Conservation (phyloP, 2,113 vertebrate species). For the Alaudala cheleensis region DNA sequence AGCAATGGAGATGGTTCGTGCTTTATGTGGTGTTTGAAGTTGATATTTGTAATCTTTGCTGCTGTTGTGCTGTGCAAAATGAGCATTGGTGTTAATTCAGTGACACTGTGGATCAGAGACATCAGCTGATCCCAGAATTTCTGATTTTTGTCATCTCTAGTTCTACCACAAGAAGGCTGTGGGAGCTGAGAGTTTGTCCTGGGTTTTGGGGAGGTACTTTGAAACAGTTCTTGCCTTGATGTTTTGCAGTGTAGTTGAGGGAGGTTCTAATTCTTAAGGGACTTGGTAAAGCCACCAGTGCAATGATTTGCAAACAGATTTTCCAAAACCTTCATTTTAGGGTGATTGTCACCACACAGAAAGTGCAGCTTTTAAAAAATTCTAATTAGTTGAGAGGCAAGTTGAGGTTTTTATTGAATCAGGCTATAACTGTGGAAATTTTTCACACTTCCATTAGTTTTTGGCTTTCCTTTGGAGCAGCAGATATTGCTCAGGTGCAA, state of each 20-base stretch:
- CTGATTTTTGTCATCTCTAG: background rate
- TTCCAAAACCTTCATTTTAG: background rate
- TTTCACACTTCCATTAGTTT: accelerated
- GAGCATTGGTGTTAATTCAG: background rate
- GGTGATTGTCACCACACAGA: accelerated
- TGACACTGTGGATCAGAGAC: background rate
- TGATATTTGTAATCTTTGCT: background rate
- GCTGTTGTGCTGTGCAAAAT: background rate
- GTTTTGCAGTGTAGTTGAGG: background rate
- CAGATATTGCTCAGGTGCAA: background rate
- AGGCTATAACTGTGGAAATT: background rate
- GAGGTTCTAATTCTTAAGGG: background rate
- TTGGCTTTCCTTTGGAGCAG: background rate
- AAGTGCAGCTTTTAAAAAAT: accelerated
- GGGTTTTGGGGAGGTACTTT: background rate
- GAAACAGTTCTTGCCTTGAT: background rate
- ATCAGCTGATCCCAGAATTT: background rate
- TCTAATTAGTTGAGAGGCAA: background rate
- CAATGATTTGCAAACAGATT: background rate
- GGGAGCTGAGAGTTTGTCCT: background rate
- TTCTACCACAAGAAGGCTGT: background rate
- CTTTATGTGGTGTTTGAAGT: slow-evolving; percentile 47
- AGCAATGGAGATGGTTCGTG: background rate
- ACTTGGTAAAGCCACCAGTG: background rate
- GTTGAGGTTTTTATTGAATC: background rate